phyloP scores from a whole-genome alignment of 1,140 invertebrate genomes.

The Drosophila virilis region DNA sequence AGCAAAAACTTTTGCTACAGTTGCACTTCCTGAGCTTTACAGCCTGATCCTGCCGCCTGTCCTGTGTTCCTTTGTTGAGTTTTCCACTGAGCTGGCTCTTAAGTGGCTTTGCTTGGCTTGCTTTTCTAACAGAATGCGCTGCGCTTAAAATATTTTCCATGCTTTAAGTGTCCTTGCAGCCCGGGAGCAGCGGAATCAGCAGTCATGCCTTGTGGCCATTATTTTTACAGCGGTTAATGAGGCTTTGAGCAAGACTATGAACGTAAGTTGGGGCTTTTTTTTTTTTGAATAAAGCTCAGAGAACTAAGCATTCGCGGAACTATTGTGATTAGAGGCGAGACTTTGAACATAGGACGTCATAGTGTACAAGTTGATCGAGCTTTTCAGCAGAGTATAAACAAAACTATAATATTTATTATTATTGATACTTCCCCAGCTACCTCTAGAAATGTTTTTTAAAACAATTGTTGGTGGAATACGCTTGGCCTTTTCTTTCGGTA shows the following conservation, averaged over 20 bases:
- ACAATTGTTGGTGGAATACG: too few species aligned
- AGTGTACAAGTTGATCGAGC: too few species aligned
- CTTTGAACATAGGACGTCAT: too few species aligned
- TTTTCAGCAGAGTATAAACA: too few species aligned
- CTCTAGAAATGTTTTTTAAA: too few species aligned
- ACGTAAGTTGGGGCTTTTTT: neutral
- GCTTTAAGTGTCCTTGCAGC: neutral
- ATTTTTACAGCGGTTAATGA: conserved; percentile 6
- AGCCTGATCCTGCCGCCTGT: conserved; percentile 11
- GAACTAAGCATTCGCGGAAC: too few species aligned
- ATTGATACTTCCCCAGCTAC: too few species aligned
- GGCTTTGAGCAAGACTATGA: neutral
- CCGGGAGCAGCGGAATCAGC: neutral
- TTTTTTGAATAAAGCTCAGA: too few species aligned
- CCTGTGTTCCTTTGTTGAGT: conserved; percentile 31
- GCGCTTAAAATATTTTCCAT: conserved; percentile 27
- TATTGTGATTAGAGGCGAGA: too few species aligned
- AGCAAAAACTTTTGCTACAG: conserved; percentile 69
- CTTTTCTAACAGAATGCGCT: conserved; percentile 10
- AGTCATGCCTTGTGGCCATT: neutral
- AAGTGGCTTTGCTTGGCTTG: conserved; percentile 22
- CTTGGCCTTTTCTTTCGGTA: too few species aligned
- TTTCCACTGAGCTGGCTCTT: conserved; percentile 48
- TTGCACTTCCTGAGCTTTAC: conserved; percentile 59
- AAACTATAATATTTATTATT: too few species aligned